Percentiles rank a stretch among this genome's conserved stretches.
Conservation (phyloP, 2,113 vertebrate species). For the Pseudorasbora parva region DNA sequence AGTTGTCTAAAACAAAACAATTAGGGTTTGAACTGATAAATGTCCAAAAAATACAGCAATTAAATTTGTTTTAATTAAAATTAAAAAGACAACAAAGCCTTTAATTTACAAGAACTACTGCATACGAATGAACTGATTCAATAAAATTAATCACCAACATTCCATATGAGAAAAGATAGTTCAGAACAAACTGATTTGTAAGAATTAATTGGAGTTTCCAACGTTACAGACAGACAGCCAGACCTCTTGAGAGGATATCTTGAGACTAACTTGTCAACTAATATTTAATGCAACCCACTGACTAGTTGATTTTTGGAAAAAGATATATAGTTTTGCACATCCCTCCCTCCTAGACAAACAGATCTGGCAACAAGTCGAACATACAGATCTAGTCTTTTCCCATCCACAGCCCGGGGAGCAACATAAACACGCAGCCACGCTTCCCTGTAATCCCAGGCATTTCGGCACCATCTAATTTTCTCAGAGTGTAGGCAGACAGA, state of each 20-base stretch:
- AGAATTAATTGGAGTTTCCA: neutral
- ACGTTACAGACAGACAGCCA: too few relatives aligned
- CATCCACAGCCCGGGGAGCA: conserved; percentile 43
- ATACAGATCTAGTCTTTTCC: conserved; percentile 29
- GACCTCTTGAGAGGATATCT: too few relatives aligned
- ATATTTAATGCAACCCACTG: neutral
- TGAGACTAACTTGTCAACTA: neutral
- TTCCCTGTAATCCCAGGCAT: conserved; percentile 59
- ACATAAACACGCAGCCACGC: conserved; percentile 55
- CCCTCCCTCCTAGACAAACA: conserved; percentile 27
- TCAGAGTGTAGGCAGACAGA: conserved; percentile 53
- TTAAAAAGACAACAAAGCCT: neutral
- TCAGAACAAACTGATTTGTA: neutral
- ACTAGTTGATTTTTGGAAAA: neutral
- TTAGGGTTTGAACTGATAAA: neutral
- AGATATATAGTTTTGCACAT: neutral
- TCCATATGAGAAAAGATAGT: neutral
- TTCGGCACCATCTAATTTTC: conserved; percentile 60
- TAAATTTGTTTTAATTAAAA: too few relatives aligned
- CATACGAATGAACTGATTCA: neutral
- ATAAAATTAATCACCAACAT: neutral
- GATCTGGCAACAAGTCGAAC: neutral
- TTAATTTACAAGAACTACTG: neutral
- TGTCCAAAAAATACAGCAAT: neutral
- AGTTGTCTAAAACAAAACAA: neutral